Percentiles rank a stretch among this genome's conserved stretches.
Evolutionary conservation across 2,113 vertebrate genomes (phyloP).

Genomic region (Oceanodroma tethys): DNA sequence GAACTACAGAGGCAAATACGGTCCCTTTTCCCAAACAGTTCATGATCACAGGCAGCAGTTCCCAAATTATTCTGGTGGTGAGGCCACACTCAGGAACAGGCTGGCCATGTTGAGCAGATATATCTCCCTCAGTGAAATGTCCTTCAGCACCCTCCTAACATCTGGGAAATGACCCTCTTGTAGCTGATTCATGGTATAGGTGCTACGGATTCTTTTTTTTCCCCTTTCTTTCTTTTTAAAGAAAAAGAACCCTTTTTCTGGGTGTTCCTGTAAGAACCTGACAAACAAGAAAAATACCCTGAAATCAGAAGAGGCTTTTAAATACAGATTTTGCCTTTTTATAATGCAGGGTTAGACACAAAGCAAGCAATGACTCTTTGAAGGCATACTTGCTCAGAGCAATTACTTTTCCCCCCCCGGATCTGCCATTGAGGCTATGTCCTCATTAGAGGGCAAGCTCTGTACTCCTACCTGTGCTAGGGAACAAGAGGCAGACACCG

Average conservation of each 20-base stretch:
- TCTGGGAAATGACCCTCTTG: not conserved
- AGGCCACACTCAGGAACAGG: not conserved
- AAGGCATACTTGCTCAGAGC: not conserved
- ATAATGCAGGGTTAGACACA: not conserved
- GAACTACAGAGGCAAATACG: rapidly evolving
- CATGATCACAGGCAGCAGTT: not conserved
- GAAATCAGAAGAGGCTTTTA: not conserved
- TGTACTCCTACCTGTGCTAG: too few relatives aligned
- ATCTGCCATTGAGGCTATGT: not conserved
- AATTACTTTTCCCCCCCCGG: not conserved
- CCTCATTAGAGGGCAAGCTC: not conserved
- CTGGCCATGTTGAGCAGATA: not conserved
- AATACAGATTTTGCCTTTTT: not conserved
- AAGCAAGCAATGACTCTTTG: not conserved
- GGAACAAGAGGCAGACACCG: not conserved
- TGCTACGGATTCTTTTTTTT: too few relatives aligned
- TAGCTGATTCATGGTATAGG: not conserved
- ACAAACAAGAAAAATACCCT: not conserved
- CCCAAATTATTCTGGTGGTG: not conserved
- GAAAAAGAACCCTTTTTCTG: not conserved
- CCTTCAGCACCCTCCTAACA: not conserved
- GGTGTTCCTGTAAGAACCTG: not conserved
- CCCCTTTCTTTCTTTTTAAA: not conserved
- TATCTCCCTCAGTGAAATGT: not conserved
- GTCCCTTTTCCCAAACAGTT: not conserved